A percentile compares a stretch with the other conserved stretches of the same genome.
Conservation (phyloP, 2,113 vertebrate genomes). For the Equus przewalskii region DNA sequence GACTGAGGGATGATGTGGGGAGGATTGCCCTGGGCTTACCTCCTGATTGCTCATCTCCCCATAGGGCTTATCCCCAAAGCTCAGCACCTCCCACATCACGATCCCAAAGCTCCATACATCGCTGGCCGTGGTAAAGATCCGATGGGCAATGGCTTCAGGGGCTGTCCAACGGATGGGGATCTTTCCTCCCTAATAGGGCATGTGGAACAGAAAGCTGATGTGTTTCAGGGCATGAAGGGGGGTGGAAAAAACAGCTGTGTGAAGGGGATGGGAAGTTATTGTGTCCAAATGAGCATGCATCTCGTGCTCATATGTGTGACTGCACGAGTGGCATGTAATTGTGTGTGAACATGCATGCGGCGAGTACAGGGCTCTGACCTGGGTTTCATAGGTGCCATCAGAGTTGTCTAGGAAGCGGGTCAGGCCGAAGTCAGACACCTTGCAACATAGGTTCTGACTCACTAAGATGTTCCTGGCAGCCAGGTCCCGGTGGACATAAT, state of each 20-base stretch:
- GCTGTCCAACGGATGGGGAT: conserved; percentile 92
- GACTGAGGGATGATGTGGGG: rapidly evolving
- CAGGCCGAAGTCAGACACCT: conserved; percentile 91
- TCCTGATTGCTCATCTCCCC: conserved; percentile 92
- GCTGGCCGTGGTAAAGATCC: conserved; percentile 90
- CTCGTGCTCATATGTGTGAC: rapidly evolving
- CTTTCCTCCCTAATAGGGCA: conserved; percentile 88
- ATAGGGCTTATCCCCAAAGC: conserved; percentile 91
- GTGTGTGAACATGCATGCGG: rapidly evolving
- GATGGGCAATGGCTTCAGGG: conserved; percentile 90
- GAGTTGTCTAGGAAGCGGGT: conserved; percentile 88
- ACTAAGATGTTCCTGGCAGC: conserved; percentile 91
- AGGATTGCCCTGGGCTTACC: conserved; percentile 78
- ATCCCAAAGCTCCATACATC: conserved; percentile 92
- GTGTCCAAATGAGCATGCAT: rapidly evolving
- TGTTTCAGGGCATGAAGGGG: not conserved
- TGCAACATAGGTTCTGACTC: conserved; percentile 88
- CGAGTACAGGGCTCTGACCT: conserved; percentile 79
- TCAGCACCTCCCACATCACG: conserved; percentile 91
- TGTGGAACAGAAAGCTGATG: not conserved
- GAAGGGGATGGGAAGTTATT: rapidly evolving
- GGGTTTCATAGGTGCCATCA: conserved; percentile 90
- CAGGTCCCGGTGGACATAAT: conserved; percentile 89
- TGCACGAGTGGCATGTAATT: rapidly evolving
- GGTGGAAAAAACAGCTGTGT: not conserved